Conservation (phyloP, 2,113 vertebrate genomes). For the Chloebia gouldiae region DNA sequence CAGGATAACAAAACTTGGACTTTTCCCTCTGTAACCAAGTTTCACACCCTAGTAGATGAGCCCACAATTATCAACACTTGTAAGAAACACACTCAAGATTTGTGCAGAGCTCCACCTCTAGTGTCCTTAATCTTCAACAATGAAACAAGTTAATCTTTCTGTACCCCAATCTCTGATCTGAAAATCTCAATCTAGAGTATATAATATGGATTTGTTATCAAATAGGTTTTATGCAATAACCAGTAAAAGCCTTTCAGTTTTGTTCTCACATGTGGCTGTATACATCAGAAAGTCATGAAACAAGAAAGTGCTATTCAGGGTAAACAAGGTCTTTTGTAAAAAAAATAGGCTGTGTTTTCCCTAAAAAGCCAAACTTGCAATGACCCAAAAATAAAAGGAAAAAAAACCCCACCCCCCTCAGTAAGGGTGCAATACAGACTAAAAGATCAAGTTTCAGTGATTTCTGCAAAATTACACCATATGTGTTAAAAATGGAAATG, state of each 20-base stretch:
- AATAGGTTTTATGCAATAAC: neutral
- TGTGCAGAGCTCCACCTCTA: neutral
- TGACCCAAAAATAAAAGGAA: neutral
- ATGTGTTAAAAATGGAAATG: neutral
- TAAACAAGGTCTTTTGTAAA: neutral
- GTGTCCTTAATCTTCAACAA: neutral
- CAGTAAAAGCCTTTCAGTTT: neutral
- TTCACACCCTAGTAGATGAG: neutral
- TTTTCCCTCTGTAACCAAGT: neutral
- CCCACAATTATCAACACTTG: fast-evolving
- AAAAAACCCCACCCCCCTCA: fast-evolving
- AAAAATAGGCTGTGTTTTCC: neutral
- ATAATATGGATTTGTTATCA: neutral
- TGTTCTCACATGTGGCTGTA: neutral
- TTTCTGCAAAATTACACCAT: neutral
- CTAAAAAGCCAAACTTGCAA: neutral
- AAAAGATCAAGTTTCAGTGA: neutral
- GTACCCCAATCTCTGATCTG: neutral
- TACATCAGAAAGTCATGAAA: neutral
- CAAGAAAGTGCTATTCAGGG: neutral
- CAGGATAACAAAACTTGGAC: neutral
- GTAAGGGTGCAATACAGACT: neutral
- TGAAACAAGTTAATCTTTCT: neutral
- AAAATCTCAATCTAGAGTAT: neutral
- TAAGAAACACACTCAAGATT: neutral